Percentiles rank a stretch among this genome's conserved stretches.
Conservation (phyloP, 2,797 vertebrate species). For the Gadopsis bispinosus region DNA sequence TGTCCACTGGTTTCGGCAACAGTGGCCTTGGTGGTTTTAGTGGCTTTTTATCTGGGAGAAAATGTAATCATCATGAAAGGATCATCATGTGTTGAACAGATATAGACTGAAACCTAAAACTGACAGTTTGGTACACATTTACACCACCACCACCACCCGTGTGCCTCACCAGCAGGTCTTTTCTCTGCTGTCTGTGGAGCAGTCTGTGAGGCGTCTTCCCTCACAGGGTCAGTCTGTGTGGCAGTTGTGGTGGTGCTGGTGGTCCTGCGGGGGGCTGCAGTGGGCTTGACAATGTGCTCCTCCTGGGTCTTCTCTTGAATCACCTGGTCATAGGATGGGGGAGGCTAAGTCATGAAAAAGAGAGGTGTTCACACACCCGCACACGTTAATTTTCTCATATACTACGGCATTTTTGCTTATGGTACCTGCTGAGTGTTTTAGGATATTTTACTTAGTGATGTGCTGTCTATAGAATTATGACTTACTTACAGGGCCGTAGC, state of each 20-base stretch:
- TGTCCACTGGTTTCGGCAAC: conserved; percentile 48
- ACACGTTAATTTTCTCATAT: conserved; percentile 5
- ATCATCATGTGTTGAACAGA: background rate
- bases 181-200: conserved; percentile 68
- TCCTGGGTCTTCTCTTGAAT: conserved; percentile 94
- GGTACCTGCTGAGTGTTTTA: background rate
- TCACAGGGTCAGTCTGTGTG: conserved; percentile 90
- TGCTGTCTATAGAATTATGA: background rate
- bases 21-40: conserved; percentile 88
- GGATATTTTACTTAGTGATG: background rate
- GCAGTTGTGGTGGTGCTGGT: conserved; percentile 86
- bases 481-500: background rate
- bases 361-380: conserved; percentile 47
- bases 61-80: conserved; percentile 31
- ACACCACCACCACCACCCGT: background rate
- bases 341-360: conserved; percentile 85
- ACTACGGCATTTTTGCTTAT: background rate
- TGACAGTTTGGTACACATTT: no score
- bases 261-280: conserved; percentile 82
- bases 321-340: conserved; percentile 96
- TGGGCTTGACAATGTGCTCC: conserved; percentile 85
- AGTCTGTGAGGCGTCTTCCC: conserved; percentile 72
- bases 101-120: conserved; percentile 6
- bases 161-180: conserved; percentile 77
- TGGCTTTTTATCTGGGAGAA: conserved; percentile 82